Evolutionary conservation across 2,888 invertebrate genomes (phyloP), one percentile per base, ranked within the genome.

Genomic region (Parnassius smintheus): DNA sequence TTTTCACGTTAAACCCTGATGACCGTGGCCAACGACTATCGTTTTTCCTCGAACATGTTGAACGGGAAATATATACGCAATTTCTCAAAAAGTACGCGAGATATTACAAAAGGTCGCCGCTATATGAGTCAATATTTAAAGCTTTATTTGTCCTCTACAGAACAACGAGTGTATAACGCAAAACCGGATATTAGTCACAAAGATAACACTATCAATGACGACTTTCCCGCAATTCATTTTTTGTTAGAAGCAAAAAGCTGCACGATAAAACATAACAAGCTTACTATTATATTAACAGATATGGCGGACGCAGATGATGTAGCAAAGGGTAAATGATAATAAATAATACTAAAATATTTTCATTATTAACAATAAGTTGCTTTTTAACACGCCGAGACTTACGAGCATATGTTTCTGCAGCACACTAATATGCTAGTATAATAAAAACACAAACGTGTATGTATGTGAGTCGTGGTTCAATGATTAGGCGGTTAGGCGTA

Each of bases 101-200:
- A 41, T 12, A 61, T 46, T 35, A 35, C 4, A 35, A 52, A 25
- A 56, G 45, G 50, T 63, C 54, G 41, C 45, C 35, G 35, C n/a
- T 50, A 49, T 53, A 66, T 64, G 56, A 64, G 61, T 61, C 60
- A 50, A 70, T 67, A 65, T 67, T 71, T 62, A 67, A 72, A 68
- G 66, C 65, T 65, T 61, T 62, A 51, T 61, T 66, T 67, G 64
- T 66, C 63, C 56, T 59, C 49, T 56, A 60, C 63, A 61, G 72
- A 76, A 78, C 77, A 80, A 76, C 70, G 73, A 73, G 72, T 74
- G 73, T 71, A 70, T 73, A 64, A 66, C 61, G 56, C 62, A 65
- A 60, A 66, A 75, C 70, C 76, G 85, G 85, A 85, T 73, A 76
- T 84, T 81, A 78, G 72, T 83, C 80, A 83, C 65, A 54, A 53